phyloP scores from a whole-genome alignment of 2,888 invertebrate species.

The Nemotelus pantherinus region DNA sequence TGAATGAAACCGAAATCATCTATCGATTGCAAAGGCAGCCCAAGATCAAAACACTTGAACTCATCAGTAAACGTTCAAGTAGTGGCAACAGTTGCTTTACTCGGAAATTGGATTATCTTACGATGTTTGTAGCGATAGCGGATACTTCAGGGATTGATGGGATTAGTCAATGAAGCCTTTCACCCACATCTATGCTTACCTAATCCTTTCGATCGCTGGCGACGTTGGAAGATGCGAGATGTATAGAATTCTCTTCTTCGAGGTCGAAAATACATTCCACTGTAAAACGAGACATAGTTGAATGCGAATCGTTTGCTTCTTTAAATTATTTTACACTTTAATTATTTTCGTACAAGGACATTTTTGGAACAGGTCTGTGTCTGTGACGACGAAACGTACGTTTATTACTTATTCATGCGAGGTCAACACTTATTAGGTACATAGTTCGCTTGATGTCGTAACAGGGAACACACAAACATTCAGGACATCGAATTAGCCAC shows the following conservation, averaged over 20 bases:
- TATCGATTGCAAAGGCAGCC: background rate
- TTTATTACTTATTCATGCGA: background rate
- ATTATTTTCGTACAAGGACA: no score
- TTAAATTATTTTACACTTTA: no score
- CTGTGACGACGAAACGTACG: no score
- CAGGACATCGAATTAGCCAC: background rate
- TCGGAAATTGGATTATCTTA: conserved; percentile 31
- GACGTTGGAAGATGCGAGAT: conserved; percentile 18
- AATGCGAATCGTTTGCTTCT: no score
- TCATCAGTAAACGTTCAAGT: background rate
- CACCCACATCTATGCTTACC: conserved; percentile 12
- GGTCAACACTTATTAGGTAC: conserved; percentile 4
- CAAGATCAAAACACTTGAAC: conserved; percentile 12
- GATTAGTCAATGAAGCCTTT: background rate
- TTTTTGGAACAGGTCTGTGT: no score
- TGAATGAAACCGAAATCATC: no score
- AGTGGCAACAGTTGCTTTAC: background rate
- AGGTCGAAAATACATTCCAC: conserved; percentile 37
- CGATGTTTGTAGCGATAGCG: background rate
- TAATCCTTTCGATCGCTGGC: conserved; percentile 37
- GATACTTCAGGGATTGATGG: background rate
- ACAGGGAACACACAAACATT: background rate
- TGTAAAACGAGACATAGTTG: conserved; percentile 9
- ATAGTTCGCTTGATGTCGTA: background rate
- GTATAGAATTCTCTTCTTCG: conserved; percentile 29